Conservation (phyloP, 2,797 vertebrate species). For the Trachops cirrhosus region DNA sequence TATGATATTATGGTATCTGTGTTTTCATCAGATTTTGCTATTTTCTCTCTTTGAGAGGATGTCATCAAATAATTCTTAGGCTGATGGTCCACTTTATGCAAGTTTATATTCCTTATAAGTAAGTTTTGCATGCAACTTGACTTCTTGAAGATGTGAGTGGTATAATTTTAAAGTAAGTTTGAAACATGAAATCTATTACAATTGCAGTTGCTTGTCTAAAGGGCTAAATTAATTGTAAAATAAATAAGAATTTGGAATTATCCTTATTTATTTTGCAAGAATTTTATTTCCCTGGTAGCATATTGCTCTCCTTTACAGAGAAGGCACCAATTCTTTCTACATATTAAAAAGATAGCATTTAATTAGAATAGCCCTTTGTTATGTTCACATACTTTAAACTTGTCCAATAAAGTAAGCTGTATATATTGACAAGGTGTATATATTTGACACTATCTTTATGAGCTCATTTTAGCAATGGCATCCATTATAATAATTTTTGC, state of each 20-base stretch:
- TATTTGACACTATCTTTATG: not conserved
- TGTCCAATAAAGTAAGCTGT: not conserved
- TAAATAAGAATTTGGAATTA: not conserved
- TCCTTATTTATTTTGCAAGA: constrained; percentile 8
- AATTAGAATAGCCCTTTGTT: constrained; percentile 1
- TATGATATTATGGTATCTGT: constrained; percentile 49
- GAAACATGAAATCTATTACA: constrained; percentile 2
- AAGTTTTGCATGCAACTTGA: constrained; percentile 59
- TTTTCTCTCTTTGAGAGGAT: constrained; percentile 64
- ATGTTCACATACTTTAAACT: constrained; percentile 46
- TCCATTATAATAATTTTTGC: constrained; percentile 64
- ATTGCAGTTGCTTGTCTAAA: constrained; percentile 10
- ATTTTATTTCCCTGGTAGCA: not conserved
- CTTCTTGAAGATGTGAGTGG: not conserved
- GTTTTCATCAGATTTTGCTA: constrained; percentile 46
- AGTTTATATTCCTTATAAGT: constrained; percentile 17
- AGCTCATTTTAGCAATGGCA: constrained; percentile 11
- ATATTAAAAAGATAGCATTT: constrained; percentile 27
- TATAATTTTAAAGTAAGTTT: constrained; percentile 24
- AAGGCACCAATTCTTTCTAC: not conserved
- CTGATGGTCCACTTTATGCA: constrained; percentile 48
- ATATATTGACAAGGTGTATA: not conserved
- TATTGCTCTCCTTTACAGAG: not conserved
- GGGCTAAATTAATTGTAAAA: constrained; percentile 13
- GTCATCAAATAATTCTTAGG: not conserved